phyloP scores from a whole-genome alignment of 2,113 vertebrate species.

The Melanotaenia duboulayi region DNA sequence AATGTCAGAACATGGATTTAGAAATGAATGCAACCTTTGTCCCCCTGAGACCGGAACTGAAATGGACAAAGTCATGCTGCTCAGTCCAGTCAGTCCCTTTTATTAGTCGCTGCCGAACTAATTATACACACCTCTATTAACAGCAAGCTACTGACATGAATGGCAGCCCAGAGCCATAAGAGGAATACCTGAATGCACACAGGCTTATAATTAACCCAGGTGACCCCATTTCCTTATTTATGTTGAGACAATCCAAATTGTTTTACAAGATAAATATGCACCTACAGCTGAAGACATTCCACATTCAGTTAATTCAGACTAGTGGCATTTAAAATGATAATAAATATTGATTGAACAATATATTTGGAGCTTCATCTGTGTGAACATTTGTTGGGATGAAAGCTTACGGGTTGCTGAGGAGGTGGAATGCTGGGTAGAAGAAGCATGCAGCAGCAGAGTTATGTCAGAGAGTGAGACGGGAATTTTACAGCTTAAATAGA shows the following conservation, averaged over 20 bases:
- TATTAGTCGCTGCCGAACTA: constrained; percentile 25
- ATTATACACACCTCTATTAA: constrained; percentile 42
- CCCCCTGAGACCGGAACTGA: background rate
- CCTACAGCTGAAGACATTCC: background rate
- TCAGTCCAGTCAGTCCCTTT: background rate
- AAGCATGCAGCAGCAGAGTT: too few relatives aligned
- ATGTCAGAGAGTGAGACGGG: too few relatives aligned
- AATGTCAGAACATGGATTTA: background rate
- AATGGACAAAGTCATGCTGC: background rate
- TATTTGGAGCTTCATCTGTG: too few relatives aligned
- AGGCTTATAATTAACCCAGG: constrained; percentile 37
- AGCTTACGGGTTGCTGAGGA: too few relatives aligned
- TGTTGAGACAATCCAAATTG: background rate
- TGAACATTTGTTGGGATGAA: too few relatives aligned
- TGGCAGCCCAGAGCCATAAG: constrained; percentile 24
- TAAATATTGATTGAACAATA: too few relatives aligned
- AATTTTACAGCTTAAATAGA: too few relatives aligned
- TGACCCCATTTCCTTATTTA: constrained; percentile 20
- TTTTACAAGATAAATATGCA: background rate
- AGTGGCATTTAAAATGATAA: too few relatives aligned
- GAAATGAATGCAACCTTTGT: constrained; percentile 3
- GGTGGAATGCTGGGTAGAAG: too few relatives aligned
- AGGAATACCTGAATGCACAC: constrained; percentile 14
- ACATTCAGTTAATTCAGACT: too few relatives aligned
- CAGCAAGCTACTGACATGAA: background rate